A percentile compares a stretch with the other conserved stretches of the same genome.
phyloP scores from a whole-genome alignment of 2,113 vertebrate species.

The Limanda limanda region DNA sequence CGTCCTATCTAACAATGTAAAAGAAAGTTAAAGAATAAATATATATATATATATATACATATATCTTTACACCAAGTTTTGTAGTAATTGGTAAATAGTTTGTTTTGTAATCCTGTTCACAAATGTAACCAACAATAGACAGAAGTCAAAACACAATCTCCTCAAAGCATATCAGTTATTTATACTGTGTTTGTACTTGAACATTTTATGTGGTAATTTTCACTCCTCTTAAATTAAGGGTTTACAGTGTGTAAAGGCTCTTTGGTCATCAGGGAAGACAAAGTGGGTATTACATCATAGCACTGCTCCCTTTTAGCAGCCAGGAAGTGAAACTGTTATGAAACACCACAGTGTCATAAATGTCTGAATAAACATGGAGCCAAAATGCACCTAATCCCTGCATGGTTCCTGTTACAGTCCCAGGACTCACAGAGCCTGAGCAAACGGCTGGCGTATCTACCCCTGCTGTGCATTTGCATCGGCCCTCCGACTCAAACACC shows the following conservation, averaged over 20 bases:
- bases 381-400: not conserved
- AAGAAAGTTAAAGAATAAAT: too few species aligned
- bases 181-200: not conserved
- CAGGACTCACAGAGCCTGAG: not conserved
- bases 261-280: not conserved
- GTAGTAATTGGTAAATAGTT: too few species aligned
- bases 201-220: not conserved
- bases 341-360: not conserved
- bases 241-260: not conserved
- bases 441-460: slow-evolving; percentile 22
- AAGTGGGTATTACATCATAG: not conserved
- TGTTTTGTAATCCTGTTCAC: too few species aligned
- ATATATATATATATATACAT: too few species aligned
- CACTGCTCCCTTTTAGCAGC: not conserved
- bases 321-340: not conserved
- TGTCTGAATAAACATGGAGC: slow-evolving; percentile 8
- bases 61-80: too few species aligned
- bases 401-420: not conserved
- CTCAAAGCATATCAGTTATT: too few species aligned
- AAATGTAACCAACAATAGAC: too few species aligned
- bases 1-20: too few species aligned
- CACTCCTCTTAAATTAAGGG: not conserved
- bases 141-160: too few species aligned
- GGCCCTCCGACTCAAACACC: slow-evolving; percentile 40
- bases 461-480: slow-evolving; percentile 30